phyloP scores from a whole-genome alignment of 2,888 invertebrate species.

The Cabera pusaria region DNA sequence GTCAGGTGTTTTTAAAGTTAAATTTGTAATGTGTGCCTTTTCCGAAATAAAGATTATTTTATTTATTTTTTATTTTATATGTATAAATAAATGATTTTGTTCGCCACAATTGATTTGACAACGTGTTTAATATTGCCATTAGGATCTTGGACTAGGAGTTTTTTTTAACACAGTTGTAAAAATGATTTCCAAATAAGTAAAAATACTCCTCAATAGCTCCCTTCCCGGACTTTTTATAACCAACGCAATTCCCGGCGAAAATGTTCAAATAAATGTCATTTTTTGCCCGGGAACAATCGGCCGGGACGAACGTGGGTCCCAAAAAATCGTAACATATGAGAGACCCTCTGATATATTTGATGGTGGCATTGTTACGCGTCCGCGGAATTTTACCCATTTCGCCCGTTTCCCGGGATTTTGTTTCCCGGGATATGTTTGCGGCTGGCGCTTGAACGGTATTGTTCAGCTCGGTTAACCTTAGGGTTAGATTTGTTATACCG shows the following conservation, averaged over 20 bases:
- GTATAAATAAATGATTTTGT: no score
- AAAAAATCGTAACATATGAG: conserved; percentile 60
- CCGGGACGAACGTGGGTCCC: conserved; percentile 37
- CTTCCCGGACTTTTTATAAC: conserved; percentile 45
- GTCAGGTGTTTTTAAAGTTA: no score
- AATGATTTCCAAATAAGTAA: no score
- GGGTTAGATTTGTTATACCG: not conserved
- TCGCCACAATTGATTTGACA: no score
- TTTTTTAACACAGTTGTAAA: no score
- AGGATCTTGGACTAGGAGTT: no score
- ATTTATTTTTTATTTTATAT: no score
- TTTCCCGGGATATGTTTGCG: conserved; percentile 11
- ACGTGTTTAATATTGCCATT: no score
- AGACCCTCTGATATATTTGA: conserved; percentile 52
- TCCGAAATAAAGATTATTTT: no score
- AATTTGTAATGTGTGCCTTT: no score
- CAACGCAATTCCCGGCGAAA: conserved; percentile 49
- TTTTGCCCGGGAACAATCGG: conserved; percentile 56
- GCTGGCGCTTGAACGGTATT: conserved; percentile 13
- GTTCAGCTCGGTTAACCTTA: conserved; percentile 9
- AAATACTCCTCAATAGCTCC: conserved; percentile 2
- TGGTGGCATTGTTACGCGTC: conserved; percentile 17
- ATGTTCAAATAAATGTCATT: conserved; percentile 56
- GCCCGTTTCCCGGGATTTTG: not conserved
- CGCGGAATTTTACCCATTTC: conserved; percentile 7